Conservation (phyloP, 1,140 invertebrate genomes). For the Ceratina calcarata region DNA sequence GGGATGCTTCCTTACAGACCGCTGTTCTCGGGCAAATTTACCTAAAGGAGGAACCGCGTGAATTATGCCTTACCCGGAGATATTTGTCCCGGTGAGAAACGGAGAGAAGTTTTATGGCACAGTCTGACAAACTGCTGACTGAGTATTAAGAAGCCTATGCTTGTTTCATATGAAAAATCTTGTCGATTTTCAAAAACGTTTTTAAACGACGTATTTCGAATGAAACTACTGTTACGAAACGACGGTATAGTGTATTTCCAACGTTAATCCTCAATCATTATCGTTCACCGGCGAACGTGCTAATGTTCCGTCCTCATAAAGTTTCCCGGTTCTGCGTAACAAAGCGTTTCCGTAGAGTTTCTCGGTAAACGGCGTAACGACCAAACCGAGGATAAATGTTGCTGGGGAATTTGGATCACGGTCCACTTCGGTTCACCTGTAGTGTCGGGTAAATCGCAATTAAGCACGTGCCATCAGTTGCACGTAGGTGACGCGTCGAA, state of each 20-base stretch:
- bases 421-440: conserved; percentile 7
- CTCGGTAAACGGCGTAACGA: neutral
- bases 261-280: conserved; percentile 2
- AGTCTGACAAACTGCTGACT: conserved; percentile 17
- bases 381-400: conserved; percentile 2
- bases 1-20: neutral
- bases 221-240: too few species aligned
- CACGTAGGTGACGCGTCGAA: neutral
- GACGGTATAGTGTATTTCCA: too few species aligned
- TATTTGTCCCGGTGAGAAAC: conserved; percentile 21
- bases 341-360: conserved; percentile 15
- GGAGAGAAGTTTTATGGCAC: conserved; percentile 20
- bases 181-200: too few species aligned
- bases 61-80: conserved; percentile 20
- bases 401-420: conserved; percentile 21
- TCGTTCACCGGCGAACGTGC: conserved; percentile 5
- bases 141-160: neutral
- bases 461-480: neutral
- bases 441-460: conserved; percentile 33
- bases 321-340: neutral
- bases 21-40: conserved; percentile 19
- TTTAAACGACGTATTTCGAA: too few species aligned
- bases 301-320: conserved; percentile 9
- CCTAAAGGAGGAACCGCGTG: neutral
- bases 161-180: neutral